Evolutionary conservation across 2,797 vertebrate genomes (phyloP), one percentile per base, ranked within the genome.

Genomic region (Enoplosus armatus): DNA sequence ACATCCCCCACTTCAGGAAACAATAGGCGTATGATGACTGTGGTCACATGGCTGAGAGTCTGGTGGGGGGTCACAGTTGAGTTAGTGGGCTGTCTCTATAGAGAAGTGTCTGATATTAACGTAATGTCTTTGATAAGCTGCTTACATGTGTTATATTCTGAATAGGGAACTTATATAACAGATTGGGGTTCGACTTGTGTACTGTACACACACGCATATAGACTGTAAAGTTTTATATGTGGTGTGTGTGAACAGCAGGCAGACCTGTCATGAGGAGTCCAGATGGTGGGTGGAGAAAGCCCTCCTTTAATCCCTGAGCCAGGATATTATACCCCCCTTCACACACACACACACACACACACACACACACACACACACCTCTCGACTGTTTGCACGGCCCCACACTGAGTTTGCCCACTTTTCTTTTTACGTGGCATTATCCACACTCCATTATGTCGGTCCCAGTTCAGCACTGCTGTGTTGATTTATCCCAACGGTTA

Each of bases 241-340:
- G 61, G 66, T 37, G 62, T 60, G 50, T 55, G 33, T 39, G 75
- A 87, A 89, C 91, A 93, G 91, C 90, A 91, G 90, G 92, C 86
- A 89, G 74, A 83, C 77, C 77, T 82, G 87, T 92, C 90, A 92
- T 86, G 82, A 92, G 89, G 90, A 84, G 84, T 92, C 91, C 94
- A 95, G 94, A 94, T 94, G 92, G 93, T 85, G 77, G 65, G 84
- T 87, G 85, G 83, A 94, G 92, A 95, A 92, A 94, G 84, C 89
- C 85, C 82, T 91, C 48, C 76, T 93, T 92, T 94, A 95, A 94
- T 94, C 93, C 92, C 65, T 55, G 55, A 79, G 81, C 87, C 88
- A 84, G 86, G 83, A 91, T 90, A 91, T 92, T 79, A 83, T 58
- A 81, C 83, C 78, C 81, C 71, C 70, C 48, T 35, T 45, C 35